Evolutionary conservation across 2,888 invertebrate genomes (phyloP).

Genomic region (Bombylius major): DNA sequence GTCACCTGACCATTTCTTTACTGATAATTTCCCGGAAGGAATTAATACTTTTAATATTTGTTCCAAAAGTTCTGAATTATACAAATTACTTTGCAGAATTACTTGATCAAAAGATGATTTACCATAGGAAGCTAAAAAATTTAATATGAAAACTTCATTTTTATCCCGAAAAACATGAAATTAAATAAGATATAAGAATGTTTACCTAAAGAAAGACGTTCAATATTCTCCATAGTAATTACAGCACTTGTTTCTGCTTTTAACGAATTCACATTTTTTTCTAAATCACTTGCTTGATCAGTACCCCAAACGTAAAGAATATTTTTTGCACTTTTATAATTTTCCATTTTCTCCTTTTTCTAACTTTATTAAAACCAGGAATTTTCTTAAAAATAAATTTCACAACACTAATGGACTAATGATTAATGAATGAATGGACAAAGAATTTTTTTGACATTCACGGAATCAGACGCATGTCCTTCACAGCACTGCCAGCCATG

Average conservation of each 20-base stretch:
- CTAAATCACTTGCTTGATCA: slow-evolving; percentile 38
- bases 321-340: slow-evolving; percentile 28
- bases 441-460: too few relatives aligned
- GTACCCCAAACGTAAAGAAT: slow-evolving; percentile 47
- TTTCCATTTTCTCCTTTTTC: too few relatives aligned
- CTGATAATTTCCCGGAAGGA: slow-evolving; percentile 46
- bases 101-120: slow-evolving; percentile 49
- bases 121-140: slow-evolving; percentile 40
- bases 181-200: not conserved
- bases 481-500: too few relatives aligned
- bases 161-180: too few relatives aligned
- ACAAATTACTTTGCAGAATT: slow-evolving; percentile 31
- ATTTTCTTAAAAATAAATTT: too few relatives aligned
- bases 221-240: slow-evolving; percentile 46
- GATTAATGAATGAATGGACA: too few relatives aligned
- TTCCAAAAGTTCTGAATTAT: slow-evolving; percentile 36
- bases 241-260: slow-evolving; percentile 39
- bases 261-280: slow-evolving; percentile 41
- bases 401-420: too few relatives aligned
- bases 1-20: slow-evolving; percentile 37
- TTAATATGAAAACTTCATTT: too few relatives aligned
- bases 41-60: slow-evolving; percentile 48
- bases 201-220: slow-evolving; percentile 44
- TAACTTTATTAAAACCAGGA: too few relatives aligned
- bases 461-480: too few relatives aligned